Percentiles rank a stretch among this genome's conserved stretches.
Evolutionary conservation across 2,888 invertebrate species (phyloP).

Genomic region (Galeruca laticollis): DNA sequence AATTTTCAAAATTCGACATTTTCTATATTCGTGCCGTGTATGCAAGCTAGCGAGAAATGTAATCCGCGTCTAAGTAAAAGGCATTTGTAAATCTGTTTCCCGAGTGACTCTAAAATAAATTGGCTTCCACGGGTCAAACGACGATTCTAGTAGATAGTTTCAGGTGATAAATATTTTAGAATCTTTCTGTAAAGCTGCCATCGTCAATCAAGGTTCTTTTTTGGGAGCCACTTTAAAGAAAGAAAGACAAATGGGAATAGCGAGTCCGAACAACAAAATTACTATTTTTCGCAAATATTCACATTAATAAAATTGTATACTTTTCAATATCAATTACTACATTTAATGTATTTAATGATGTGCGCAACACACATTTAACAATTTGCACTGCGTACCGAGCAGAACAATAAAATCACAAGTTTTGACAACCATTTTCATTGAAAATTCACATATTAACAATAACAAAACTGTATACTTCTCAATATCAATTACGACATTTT

Average conservation of each 20-base stretch:
- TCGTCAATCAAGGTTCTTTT: slow-evolving; percentile 26
- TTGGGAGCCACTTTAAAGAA: slow-evolving; percentile 13
- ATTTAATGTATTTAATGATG: too few species aligned
- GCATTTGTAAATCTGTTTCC: slow-evolving; percentile 30
- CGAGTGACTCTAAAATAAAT: slow-evolving; percentile 34
- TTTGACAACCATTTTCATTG: too few species aligned
- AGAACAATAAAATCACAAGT: too few species aligned
- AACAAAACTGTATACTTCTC: too few species aligned
- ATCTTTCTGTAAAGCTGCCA: slow-evolving; percentile 20
- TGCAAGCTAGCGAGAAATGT: slow-evolving; percentile 24
- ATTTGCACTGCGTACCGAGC: too few species aligned
- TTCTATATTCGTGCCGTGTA: slow-evolving; percentile 44
- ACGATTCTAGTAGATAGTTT: slow-evolving; percentile 30
- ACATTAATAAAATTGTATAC: too few species aligned
- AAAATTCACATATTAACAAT: too few species aligned
- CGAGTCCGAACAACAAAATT: too few species aligned
- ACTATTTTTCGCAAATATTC: too few species aligned
- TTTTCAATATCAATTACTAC: too few species aligned
- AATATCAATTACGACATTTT: too few species aligned
- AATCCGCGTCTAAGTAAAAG: slow-evolving; percentile 28
- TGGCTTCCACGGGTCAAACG: slow-evolving; percentile 29
- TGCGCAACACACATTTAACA: too few species aligned
- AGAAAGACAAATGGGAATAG: neutral
- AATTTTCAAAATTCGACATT: slow-evolving; percentile 50
- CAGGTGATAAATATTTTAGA: slow-evolving; percentile 31